These are phyloP conservation scores for Pica pica DNA, from an alignment of 2,113 vertebrate species.

Conservation along the genomic window DNA sequence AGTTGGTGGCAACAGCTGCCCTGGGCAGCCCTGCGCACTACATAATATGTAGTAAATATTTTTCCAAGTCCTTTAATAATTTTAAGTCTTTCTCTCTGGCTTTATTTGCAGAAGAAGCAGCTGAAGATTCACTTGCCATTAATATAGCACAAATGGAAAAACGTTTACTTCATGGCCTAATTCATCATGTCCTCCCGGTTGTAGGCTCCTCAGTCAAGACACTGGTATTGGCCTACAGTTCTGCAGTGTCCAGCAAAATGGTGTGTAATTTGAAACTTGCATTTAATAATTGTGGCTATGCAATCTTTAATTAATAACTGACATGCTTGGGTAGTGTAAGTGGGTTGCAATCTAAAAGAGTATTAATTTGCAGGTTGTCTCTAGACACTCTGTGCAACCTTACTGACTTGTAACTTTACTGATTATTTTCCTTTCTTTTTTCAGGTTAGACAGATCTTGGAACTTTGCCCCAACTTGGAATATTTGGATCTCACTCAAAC, in stretches of 20 bases:
- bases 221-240: constrained; percentile 90
- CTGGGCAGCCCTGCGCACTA: background rate
- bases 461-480: constrained; percentile 88
- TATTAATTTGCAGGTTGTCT: background rate
- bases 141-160: constrained; percentile 87
- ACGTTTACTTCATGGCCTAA: constrained; percentile 86
- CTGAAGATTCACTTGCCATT: constrained; percentile 78
- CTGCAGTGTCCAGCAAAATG: constrained; percentile 94
- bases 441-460: constrained; percentile 92
- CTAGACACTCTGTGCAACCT: background rate
- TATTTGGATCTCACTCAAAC: constrained; percentile 95
- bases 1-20: background rate
- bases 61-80: background rate
- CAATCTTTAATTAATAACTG: background rate
- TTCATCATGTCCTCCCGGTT: constrained; percentile 87
- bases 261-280: constrained; percentile 64
- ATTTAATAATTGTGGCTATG: background rate
- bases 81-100: background rate
- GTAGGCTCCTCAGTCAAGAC: constrained; percentile 90
- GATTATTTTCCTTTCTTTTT: background rate
- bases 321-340: background rate
- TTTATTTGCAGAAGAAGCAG: constrained; percentile 78
- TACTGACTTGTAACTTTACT: background rate
- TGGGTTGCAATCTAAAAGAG: background rate
- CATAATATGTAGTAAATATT: background rate